Base-by-base conservation (phyloP, 1,140 invertebrate genomes). In the Steinernema feltiae region DNA sequence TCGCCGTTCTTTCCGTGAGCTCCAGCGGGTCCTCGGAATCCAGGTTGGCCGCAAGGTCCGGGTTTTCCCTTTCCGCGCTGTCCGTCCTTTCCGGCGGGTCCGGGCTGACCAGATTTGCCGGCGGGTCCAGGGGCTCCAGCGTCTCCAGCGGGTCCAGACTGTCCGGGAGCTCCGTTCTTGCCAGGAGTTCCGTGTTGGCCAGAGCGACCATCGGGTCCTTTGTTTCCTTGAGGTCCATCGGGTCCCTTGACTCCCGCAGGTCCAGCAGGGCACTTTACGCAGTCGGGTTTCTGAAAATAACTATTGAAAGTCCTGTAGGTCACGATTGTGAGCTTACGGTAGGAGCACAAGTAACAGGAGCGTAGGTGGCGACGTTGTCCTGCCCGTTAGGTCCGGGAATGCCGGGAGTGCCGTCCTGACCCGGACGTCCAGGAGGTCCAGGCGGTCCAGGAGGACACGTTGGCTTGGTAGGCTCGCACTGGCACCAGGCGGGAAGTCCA, bases 21-120 rank as follows among this genome's bases (percentile, higher is more conserved):
- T 46, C 75, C 75, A 46, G 75, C 69, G 18, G 69, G 41, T 71
- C 75, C 75, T 31, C 70, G 30, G 35, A 35, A 35, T 76, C 75
- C 75, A 21, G 69, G 69, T 1, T 17, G n/a, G 31, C 46, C 69
- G 35, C 69, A 32, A 27, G 70, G 48, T 27, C 70, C 53, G 46
- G 48, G 69, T 53, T 71, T 48, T 32, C 69, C 32, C 15, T 41
- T 70, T 71, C 75, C 75, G n/a, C 70, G 31, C 53, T 72, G 32
- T 7, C 35, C 35, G 35, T 41, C 35, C 35, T 41, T 7, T 41
- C 35, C 35, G 18, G 7, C 35, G 7, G 7, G 35, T 7, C 35
- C 35, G 35, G 35, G 35, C 35, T 41, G 35, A 7, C 35, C 35
- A 18, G 35, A 18, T 41, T 41, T 18, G 41, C 75, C 75, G 29